Evolutionary conservation across 2,797 vertebrate genomes (phyloP).

Genomic region (Hapalemur alaotrensis): DNA sequence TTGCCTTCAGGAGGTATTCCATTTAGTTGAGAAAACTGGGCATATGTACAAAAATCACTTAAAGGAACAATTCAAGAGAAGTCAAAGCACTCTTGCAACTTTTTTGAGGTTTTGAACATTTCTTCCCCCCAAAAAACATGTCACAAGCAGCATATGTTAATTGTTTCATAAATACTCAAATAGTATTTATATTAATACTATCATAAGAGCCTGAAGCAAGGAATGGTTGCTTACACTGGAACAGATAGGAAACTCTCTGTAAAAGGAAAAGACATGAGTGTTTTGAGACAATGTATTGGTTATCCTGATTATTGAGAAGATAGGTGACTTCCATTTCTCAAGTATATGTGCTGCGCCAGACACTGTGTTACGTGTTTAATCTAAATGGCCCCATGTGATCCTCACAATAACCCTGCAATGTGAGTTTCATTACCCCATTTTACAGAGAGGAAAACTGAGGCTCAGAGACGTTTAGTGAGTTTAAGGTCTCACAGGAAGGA

Average conservation of each 20-base stretch:
- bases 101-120: background rate
- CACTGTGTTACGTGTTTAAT: too few species aligned
- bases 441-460: background rate
- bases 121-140: background rate
- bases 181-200: background rate
- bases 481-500: background rate
- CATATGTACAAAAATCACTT: background rate
- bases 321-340: background rate
- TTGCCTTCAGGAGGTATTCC: background rate
- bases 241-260: background rate
- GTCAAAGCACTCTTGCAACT: background rate
- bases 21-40: background rate
- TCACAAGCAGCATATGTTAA: background rate
- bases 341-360: rapidly evolving
- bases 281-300: background rate
- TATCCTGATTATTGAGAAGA: background rate
- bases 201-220: background rate
- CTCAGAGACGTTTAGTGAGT: background rate
- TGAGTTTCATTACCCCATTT: background rate
- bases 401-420: background rate
- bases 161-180: background rate
- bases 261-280: background rate
- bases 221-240: background rate
- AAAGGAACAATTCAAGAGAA: background rate
- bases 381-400: too few species aligned